Evolutionary conservation across 1,140 invertebrate genomes (phyloP).

Genomic region (Neomicropteryx cornuta): DNA sequence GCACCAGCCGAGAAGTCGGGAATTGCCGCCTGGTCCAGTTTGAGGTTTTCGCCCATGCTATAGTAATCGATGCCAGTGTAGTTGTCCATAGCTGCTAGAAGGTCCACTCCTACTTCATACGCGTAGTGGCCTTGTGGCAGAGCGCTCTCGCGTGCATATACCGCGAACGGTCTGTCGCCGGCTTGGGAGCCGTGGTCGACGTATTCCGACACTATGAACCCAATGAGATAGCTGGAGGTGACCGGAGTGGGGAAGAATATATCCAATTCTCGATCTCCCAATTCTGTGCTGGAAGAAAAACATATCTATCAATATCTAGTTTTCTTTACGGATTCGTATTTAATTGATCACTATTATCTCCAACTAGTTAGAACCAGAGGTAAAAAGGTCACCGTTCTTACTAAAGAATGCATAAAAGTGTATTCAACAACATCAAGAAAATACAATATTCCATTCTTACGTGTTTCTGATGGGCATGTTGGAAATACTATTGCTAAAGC

Average conservation of each 20-base stretch:
- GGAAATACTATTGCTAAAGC: slow-evolving; percentile 23
- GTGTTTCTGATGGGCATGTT: slow-evolving; percentile 28
- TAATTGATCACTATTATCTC: no score
- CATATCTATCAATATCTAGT: no score
- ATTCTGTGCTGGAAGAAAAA: slow-evolving; percentile 24
- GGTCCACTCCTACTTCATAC: slow-evolving; percentile 32
- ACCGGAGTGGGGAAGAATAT: slow-evolving; percentile 50
- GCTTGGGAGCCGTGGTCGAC: slow-evolving; percentile 18
- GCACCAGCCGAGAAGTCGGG: slow-evolving; percentile 62
- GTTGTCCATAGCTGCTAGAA: slow-evolving; percentile 35
- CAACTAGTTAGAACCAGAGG: no score
- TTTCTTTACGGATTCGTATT: no score
- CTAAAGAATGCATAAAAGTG: no score
- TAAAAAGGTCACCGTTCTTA: no score
- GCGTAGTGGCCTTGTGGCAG: slow-evolving; percentile 49
- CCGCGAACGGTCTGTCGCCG: slow-evolving; percentile 38
- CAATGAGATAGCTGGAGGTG: slow-evolving; percentile 83
- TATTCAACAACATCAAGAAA: no score
- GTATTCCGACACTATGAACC: slow-evolving; percentile 77
- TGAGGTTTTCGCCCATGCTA: slow-evolving; percentile 29
- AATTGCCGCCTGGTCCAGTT: slow-evolving; percentile 55
- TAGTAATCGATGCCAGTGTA: slow-evolving; percentile 41
- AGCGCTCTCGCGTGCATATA: slow-evolving; percentile 61
- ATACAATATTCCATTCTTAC: no score
- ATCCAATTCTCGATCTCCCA: no score